Evolutionary conservation across 2,797 vertebrate genomes (phyloP).

Genomic region (Scolopax rusticola): DNA sequence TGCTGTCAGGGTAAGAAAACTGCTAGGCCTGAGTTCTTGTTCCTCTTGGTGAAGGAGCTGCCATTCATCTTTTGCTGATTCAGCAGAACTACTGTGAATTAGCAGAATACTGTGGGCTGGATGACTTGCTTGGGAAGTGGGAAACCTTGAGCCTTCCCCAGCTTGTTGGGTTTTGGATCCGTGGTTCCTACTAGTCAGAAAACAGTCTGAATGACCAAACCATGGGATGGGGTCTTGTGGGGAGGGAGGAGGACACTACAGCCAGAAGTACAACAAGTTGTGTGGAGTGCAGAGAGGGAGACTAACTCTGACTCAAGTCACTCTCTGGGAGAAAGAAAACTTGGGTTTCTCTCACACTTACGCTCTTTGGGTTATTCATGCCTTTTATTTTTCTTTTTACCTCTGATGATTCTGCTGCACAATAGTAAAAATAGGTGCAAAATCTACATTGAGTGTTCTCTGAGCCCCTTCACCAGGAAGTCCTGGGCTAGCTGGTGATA

Average conservation of each 20-base stretch:
- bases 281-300: background rate
- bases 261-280: background rate
- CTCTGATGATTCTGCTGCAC: background rate
- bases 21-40: background rate
- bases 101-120: background rate
- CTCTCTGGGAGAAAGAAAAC: background rate
- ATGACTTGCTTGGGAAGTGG: background rate
- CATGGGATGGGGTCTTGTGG: background rate
- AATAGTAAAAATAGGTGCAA: background rate
- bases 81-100: background rate
- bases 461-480: background rate
- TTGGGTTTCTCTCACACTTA: background rate
- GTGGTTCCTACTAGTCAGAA: background rate
- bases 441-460: background rate
- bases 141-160: background rate
- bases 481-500: background rate
- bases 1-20: background rate
- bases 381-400: background rate
- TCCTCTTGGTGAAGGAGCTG: background rate
- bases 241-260: background rate
- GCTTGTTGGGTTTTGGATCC: background rate
- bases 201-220: background rate
- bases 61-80: background rate
- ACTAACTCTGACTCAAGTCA: background rate
- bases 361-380: fast-evolving